Base-by-base conservation (phyloP, 2,113 vertebrate species). In the Sarotherodon lohbergeri region DNA sequence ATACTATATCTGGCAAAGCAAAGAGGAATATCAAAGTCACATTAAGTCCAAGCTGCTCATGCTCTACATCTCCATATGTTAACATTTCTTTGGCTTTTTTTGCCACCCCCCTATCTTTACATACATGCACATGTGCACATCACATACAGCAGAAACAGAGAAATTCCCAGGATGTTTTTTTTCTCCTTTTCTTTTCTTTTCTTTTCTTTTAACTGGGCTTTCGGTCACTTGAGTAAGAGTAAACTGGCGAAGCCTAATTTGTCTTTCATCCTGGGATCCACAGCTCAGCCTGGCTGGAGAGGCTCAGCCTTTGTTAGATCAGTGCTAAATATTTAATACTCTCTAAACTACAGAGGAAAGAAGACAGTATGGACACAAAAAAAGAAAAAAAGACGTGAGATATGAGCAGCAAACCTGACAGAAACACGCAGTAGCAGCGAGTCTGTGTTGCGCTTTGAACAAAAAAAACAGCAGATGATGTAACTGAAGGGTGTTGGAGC, bases 281-380 rank as follows among this genome's bases (percentile, higher is more conserved):
- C 66, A 73, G 89, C 84, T 80, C 85, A 78, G 79, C 36, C 32
- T 24, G 17, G 83, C 87, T 91, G 14, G 17, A 92, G 88, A 89
- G 17, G 29, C 55, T 22, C 4, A 50, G 88, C 76, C 61, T 79
- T 94, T 36, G 10, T 91, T 93, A 94, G 84, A 87, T 24, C 5
- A 13, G 4, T 50, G 41, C 85, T 94, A 71, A 95, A 95, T 95
- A 92, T 94, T 95, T 90, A 89, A 94, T 90, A 59, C 34, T 41
- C 9, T 34, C 81, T 34, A 76, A 86, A 94, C 88, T 80, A 86
- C 84, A 68, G 46, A 34, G 41, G 81, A 59, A 80, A 50, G 78
- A 55, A 82, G 61, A 91, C 17, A 82, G 27, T 43, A 73, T 80
- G 76, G 54, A 56, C 59, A 32, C 89, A 61, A 86, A 80, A 82